Conservation (phyloP, 2,888 invertebrate species). For the Sarcophaga variegata region DNA sequence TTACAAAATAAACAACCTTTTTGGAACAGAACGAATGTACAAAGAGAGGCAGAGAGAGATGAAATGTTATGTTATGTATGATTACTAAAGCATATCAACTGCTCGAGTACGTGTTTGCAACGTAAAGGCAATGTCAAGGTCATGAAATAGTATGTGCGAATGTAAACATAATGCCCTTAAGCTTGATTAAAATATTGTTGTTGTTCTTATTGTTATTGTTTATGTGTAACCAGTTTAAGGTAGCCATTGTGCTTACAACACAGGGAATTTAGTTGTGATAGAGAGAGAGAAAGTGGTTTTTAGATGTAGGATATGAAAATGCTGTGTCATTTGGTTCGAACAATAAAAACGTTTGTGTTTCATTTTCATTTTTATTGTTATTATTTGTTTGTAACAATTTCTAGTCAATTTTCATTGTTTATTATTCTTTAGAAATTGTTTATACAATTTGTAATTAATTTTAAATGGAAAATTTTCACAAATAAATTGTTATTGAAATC, state of each 20-base stretch:
- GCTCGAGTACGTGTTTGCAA: neutral
- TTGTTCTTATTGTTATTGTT: neutral
- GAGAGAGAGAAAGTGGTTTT: no score
- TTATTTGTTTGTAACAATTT: neutral
- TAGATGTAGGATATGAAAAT: neutral
- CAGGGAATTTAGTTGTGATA: no score
- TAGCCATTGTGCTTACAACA: neutral
- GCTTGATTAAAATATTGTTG: conserved; percentile 22
- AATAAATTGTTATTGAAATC: neutral
- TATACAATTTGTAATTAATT: neutral
- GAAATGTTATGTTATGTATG: no score
- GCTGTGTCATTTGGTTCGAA: conserved; percentile 7
- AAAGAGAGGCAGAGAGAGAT: no score
- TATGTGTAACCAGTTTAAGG: neutral
- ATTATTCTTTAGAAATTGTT: neutral
- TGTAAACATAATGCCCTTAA: neutral
- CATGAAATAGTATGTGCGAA: conserved; percentile 6
- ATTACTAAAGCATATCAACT: no score
- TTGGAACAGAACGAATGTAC: no score
- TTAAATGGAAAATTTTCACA: neutral
- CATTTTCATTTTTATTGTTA: neutral
- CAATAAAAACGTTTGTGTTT: conserved; percentile 13
- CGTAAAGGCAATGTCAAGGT: conserved; percentile 61
- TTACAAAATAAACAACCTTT: no score
- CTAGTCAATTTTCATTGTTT: neutral